Evolutionary conservation across 2,113 vertebrate genomes (phyloP), one percentile per base, ranked within the genome.

Genomic region (Tamias sibiricus): DNA sequence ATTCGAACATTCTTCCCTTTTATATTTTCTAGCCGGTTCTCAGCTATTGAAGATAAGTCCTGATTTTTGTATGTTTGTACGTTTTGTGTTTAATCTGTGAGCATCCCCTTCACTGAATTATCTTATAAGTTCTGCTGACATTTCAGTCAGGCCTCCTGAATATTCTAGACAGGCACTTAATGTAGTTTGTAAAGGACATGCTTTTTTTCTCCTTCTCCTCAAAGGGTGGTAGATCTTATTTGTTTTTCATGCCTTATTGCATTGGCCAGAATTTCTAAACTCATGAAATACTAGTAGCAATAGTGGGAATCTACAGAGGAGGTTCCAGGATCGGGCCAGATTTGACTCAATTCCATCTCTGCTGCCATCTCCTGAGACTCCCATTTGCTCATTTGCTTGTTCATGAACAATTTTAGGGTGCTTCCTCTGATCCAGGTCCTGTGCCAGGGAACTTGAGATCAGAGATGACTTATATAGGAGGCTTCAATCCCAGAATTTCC

Each of bases 171-270:
- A 90, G 68, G 19, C 26, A 74, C 35, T 91, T 28, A 11, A 13
- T 86, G n/a, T 42, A 54, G 24, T 68, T 92, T 92, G n/a, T 44
- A 74, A 90, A 76, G 44, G 42, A 75, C 52, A 75, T 76, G 77
- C 26, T 92, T 86, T 64, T 95, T 47, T 86, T 68, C 71, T 30
- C 6, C 6, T 94, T 94, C 74, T 80, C 20, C 52, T 93, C 59
- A 28, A 87, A 54, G 20, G 9, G n/a, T 80, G 69, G 24, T 74
- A 11, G 35, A 68, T 80, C 64, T 71, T 94, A 88, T 94, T 98
- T 97, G 89, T 94, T 97, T 98, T 96, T 95, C 96, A 19, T 96
- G 84, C 87, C 69, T 90, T 92, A 90, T 95, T 96, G 59, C 95
- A 35, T 42, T 91, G 93, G 84, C 72, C 35, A 52, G 69, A 64